Evolutionary conservation across 2,113 vertebrate species (phyloP).

Genomic region (Otocyon megalotis): DNA sequence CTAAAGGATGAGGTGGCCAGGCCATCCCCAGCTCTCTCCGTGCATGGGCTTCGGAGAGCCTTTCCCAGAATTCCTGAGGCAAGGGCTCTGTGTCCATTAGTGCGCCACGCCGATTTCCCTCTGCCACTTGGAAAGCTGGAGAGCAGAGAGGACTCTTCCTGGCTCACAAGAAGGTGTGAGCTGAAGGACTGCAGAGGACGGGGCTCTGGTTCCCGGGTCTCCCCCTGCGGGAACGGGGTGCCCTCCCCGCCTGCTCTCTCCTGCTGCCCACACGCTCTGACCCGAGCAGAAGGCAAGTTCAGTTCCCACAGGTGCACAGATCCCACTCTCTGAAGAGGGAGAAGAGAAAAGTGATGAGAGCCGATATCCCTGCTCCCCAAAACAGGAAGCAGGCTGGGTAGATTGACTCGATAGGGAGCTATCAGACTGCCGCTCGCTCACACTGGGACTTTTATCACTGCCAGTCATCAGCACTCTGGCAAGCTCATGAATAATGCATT

Average conservation of each 20-base stretch:
- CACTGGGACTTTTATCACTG: slow-evolving; percentile 78
- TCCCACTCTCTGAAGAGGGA: slow-evolving; percentile 64
- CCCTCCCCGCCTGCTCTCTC: background rate
- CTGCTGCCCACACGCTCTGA: slow-evolving; percentile 45
- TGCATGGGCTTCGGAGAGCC: background rate
- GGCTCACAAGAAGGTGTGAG: background rate
- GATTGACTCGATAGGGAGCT: slow-evolving; percentile 85
- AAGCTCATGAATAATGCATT: slow-evolving; percentile 87
- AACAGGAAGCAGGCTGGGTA: slow-evolving; percentile 84
- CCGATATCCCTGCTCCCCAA: slow-evolving; percentile 75
- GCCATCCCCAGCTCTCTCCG: background rate
- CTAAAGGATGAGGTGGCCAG: background rate
- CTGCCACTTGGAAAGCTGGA: slow-evolving; percentile 8
- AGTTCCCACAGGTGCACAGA: slow-evolving; percentile 77
- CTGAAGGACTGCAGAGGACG: background rate
- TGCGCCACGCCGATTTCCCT: background rate
- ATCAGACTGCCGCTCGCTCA: slow-evolving; percentile 79
- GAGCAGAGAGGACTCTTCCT: background rate
- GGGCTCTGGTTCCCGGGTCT: slow-evolving; percentile 22
- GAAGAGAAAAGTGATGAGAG: slow-evolving; percentile 80
- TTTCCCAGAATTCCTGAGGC: background rate
- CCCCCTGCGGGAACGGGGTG: background rate
- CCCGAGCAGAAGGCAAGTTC: slow-evolving; percentile 75
- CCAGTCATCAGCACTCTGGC: slow-evolving; percentile 83
- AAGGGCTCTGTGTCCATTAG: background rate